Evolutionary conservation across 2,888 invertebrate genomes (phyloP), one percentile per base, ranked within the genome.

Genomic region (Pogonocherus hispidulus): DNA sequence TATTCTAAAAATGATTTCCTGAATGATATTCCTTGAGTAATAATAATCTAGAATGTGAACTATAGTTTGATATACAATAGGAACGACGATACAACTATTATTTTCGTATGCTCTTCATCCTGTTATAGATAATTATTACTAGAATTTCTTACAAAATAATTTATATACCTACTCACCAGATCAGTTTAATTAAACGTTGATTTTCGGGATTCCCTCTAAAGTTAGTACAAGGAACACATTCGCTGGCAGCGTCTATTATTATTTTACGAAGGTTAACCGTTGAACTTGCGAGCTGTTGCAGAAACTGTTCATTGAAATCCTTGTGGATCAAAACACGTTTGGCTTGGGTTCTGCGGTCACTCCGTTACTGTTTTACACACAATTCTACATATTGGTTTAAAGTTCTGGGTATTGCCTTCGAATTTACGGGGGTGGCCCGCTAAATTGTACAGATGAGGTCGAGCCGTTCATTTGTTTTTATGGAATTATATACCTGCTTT

Each of bases 291-390:
- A 52, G 32, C 41, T 18, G 16, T 4, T 18, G 32, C 52, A 52
- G 52, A 52, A 52, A 52, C 52, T 52, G 27, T 52, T 52, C 23
- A 52, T 52, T 32, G 27, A 27, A 27, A 1, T 49, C 22, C 22
- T 19, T 20, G 32, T 52, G 52, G 18, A 52, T 32, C 27, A 27
- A 60, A 66, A 66, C 66, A 60, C 66, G 66, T 66, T 66, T 51
- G 14, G 6, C 32, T 27, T 44, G 23, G 23, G 27, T 59, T 56
- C 16, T 41, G 2, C 41, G n/a, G 41, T 14, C 14, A n/a, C 16
- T n/a, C 2, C 14, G 16, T 5, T 41, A 8, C 8, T 27, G 3
- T 27, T 27, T 27, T 5, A 27, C 4, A 27, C 27, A 27, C 41
- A 41, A 5, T 14, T 41, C n/a, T 41, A 14, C 41, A n/a, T 14